Evolutionary conservation across 2,797 vertebrate species (phyloP).

Genomic region (Tadarida brasiliensis): DNA sequence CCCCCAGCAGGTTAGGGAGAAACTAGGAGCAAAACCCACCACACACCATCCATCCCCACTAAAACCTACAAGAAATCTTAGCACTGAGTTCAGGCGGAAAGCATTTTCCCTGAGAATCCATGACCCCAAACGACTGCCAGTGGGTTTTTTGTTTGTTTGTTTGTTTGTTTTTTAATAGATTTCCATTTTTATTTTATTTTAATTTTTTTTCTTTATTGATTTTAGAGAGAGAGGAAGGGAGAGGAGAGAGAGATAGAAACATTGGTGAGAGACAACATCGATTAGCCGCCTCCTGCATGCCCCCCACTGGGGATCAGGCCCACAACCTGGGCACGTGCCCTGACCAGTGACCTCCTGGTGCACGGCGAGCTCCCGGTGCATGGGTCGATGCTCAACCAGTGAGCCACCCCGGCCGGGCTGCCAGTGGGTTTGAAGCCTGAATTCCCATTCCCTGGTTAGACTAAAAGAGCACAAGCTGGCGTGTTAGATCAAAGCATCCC

Average conservation of each 20-base stretch:
- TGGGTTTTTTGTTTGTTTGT: neutral
- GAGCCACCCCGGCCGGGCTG: neutral
- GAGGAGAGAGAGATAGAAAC: too few species aligned
- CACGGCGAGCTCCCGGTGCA: too few species aligned
- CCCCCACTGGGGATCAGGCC: too few species aligned
- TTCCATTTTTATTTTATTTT: too few species aligned
- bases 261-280: too few species aligned
- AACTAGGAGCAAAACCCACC: neutral
- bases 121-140: neutral
- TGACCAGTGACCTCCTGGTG: too few species aligned
- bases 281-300: too few species aligned
- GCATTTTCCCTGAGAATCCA: constrained; percentile 1
- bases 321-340: too few species aligned
- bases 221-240: too few species aligned
- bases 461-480: neutral
- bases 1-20: neutral
- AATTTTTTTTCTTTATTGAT: too few species aligned
- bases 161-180: too few species aligned
- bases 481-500: neutral
- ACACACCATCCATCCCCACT: neutral
- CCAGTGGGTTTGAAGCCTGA: neutral
- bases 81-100: neutral
- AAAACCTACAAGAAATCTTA: neutral
- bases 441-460: neutral
- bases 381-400: too few species aligned